These are phyloP conservation scores for Psococerastis gibbosa DNA, from an alignment of 2,888 invertebrate species.

Conservation along the genomic window DNA sequence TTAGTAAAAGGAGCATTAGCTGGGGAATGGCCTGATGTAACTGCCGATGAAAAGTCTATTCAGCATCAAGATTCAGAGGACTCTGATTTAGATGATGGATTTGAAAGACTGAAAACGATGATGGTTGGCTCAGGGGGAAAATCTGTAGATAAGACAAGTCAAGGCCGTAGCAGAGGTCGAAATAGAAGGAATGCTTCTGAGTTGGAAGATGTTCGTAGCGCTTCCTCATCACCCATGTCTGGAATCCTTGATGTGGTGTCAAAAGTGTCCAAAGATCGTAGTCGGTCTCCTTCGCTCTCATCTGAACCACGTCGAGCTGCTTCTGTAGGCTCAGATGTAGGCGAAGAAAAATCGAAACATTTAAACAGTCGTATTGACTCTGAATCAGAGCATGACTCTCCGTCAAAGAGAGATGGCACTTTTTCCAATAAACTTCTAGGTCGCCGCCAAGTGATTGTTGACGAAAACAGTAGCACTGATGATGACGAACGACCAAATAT, in stretches of 20 bases:
- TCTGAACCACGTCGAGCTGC: neutral
- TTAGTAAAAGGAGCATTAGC: constrained; percentile 1
- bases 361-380: too few species aligned
- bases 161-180: neutral
- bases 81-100: constrained; percentile 10
- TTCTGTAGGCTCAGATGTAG: neutral
- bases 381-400: neutral
- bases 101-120: neutral
- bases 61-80: neutral
- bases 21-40: neutral
- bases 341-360: too few species aligned
- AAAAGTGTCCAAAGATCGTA: neutral
- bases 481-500: too few species aligned
- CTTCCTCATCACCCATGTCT: neutral
- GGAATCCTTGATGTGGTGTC: neutral
- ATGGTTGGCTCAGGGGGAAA: neutral
- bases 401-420: neutral
- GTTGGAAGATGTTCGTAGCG: neutral
- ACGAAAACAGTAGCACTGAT: too few species aligned
- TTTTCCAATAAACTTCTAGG: too few species aligned
- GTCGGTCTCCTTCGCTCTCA: neutral
- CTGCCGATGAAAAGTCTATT: neutral
- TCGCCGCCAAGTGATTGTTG: too few species aligned
- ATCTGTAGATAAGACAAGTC: constrained; percentile 2
- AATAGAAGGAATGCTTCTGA: too few species aligned